Conservation (phyloP, 2,888 invertebrate species). For the Ditula angustiorana region DNA sequence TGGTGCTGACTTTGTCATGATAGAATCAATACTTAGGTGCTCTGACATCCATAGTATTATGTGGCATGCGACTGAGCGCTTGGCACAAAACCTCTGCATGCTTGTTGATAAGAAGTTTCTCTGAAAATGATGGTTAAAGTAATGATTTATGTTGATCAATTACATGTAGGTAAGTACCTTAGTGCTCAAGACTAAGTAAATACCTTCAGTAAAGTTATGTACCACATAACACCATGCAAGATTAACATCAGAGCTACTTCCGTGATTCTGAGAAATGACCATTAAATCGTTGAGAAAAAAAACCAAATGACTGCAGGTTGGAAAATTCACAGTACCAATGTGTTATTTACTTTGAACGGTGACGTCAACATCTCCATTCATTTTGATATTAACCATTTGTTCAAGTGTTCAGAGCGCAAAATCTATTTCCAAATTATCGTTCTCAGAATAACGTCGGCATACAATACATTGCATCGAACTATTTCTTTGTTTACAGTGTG, state of each 20-base stretch:
- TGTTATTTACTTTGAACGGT: not conserved
- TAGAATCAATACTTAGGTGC: conserved; percentile 67
- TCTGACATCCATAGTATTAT: conserved; percentile 80
- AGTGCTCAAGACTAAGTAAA: not conserved
- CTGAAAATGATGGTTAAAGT: conserved; percentile 36
- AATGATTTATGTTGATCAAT: conserved; percentile 32
- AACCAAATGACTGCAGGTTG: too few relatives aligned
- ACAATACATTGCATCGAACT: conserved; percentile 11
- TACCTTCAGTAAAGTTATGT: conserved; percentile 48
- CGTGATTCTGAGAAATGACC: conserved; percentile 26
- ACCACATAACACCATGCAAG: conserved; percentile 83
- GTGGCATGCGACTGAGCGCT: conserved; percentile 69
- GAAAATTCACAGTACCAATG: not conserved
- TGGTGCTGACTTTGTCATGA: conserved; percentile 77
- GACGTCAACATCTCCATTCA: conserved; percentile 41
- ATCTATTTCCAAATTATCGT: conserved; percentile 13
- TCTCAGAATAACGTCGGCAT: conserved; percentile 28
- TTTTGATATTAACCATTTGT: conserved; percentile 9
- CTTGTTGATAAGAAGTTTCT: conserved; percentile 22
- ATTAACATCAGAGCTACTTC: conserved; percentile 16
- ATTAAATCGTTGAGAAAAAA: too few relatives aligned
- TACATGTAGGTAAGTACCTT: conserved; percentile 21
- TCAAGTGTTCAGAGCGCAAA: conserved; percentile 3
- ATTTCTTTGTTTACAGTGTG: conserved; percentile 29
- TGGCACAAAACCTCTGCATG: conserved; percentile 24